A percentile compares a stretch with the other conserved stretches of the same genome.
phyloP scores from a whole-genome alignment of 2,113 vertebrate genomes.

The Hemibagrus wyckioides region DNA sequence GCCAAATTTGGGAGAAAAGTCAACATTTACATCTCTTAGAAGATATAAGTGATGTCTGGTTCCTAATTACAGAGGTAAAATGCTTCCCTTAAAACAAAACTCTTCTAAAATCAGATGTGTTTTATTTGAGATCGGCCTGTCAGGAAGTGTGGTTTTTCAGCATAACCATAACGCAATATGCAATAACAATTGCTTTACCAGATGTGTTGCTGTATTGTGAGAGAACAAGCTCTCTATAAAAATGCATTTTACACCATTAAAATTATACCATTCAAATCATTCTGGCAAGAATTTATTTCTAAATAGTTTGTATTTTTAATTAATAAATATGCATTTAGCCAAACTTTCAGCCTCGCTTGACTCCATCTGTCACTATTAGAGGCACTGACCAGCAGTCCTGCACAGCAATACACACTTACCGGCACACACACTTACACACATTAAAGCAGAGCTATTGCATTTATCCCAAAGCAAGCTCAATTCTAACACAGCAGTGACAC shows the following conservation, averaged over 20 bases:
- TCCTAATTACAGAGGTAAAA: neutral
- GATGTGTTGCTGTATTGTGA: neutral
- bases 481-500: neutral
- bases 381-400: slow-evolving; percentile 69
- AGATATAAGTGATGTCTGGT: neutral
- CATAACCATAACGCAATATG: neutral
- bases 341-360: slow-evolving; percentile 72
- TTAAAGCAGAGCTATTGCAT: slow-evolving; percentile 4
- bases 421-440: slow-evolving; percentile 34
- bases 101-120: neutral
- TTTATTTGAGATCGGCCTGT: neutral
- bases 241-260: slow-evolving; percentile 15
- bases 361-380: slow-evolving; percentile 77
- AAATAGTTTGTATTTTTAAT: slow-evolving; percentile 18
- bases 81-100: slow-evolving; percentile 3
- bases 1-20: neutral
- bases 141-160: neutral
- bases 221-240: neutral
- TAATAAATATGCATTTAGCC: slow-evolving; percentile 60
- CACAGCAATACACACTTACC: slow-evolving; percentile 27
- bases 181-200: neutral
- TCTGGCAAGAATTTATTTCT: slow-evolving; percentile 19
- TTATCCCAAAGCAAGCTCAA: slow-evolving; percentile 9
- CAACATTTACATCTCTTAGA: neutral
- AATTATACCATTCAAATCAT: slow-evolving; percentile 27